A percentile compares a stretch with the other conserved stretches of the same genome.
These are phyloP conservation scores for Ophion obscuratus DNA, from an alignment of 2,888 invertebrate species.

Conservation along the genomic window DNA sequence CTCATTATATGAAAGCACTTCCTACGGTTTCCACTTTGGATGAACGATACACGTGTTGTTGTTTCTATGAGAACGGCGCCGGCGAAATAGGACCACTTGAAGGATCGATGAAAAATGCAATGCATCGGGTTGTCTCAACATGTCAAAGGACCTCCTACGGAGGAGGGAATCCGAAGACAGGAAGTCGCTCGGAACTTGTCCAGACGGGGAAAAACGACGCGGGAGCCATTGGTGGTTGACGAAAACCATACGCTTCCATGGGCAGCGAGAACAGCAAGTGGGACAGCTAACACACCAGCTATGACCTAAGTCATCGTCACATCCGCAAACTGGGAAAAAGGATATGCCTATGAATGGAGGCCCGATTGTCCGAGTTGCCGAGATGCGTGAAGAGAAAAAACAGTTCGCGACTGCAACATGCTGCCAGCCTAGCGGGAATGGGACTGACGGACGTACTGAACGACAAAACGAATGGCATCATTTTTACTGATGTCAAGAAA, in stretches of 20 bases:
- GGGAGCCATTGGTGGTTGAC: conserved; percentile 31
- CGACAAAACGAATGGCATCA: too few species aligned
- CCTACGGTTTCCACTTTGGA: neutral
- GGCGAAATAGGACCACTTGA: neutral
- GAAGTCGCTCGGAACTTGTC: conserved; percentile 3
- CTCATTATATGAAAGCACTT: neutral
- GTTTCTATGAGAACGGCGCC: neutral
- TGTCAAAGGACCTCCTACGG: conserved; percentile 32
- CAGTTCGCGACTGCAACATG: conserved; percentile 9
- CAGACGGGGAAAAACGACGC: conserved; percentile 5
- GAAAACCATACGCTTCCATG: conserved; percentile 43
- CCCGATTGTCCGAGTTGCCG: conserved; percentile 39
- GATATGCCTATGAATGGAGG: conserved; percentile 44
- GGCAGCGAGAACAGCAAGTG: conserved; percentile 17
- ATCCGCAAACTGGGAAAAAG: conserved; percentile 43
- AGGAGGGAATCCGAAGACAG: conserved; percentile 5
- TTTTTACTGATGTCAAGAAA: too few species aligned
- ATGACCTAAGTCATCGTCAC: conserved; percentile 39
- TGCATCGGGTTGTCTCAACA: conserved; percentile 16
- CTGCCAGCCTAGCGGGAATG: conserved; percentile 4
- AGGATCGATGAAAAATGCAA: conserved; percentile 22
- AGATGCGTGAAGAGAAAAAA: neutral
- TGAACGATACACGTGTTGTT: conserved; percentile 8
- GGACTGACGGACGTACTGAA: too few species aligned
- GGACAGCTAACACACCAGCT: conserved; percentile 1